Percentiles rank a stretch among this genome's conserved stretches.
These are phyloP conservation scores for Odontamblyopus rebecca DNA, from an alignment of 2,797 vertebrate genomes.

Conservation along the genomic window DNA sequence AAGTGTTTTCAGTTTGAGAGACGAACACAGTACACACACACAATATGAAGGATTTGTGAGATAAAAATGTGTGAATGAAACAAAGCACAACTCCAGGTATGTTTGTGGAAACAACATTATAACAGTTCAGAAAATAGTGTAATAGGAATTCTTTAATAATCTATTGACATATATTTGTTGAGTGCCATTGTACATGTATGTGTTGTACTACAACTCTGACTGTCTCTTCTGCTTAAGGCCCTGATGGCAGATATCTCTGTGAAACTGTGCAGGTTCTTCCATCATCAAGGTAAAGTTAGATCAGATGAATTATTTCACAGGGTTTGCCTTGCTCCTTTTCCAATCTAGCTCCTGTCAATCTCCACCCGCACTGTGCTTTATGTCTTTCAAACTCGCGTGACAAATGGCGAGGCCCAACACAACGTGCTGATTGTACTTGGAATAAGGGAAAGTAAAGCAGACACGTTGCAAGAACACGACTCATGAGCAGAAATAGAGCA, in stretches of 20 bases:
- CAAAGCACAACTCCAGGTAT: too few relatives aligned
- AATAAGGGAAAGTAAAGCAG: conserved; percentile 11
- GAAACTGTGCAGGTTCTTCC: conserved; percentile 1
- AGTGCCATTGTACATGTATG: neutral
- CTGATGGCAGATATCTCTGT: conserved; percentile 14
- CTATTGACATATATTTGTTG: neutral
- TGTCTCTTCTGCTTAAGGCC: conserved; percentile 14
- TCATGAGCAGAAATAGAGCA: neutral
- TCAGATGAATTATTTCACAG: conserved; percentile 27
- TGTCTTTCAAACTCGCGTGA: conserved; percentile 24
- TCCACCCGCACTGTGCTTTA: neutral
- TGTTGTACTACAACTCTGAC: neutral
- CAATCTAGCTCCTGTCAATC: conserved; percentile 18
- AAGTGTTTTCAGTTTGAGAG: too few relatives aligned
- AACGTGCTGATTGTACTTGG: conserved; percentile 1
- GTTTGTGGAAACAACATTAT: too few relatives aligned
- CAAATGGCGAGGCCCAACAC: conserved; percentile 16
- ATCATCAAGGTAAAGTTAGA: conserved; percentile 43
- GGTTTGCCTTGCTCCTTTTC: conserved; percentile 24
- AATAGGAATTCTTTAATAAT: conserved; percentile 2
- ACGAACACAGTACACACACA: too few relatives aligned
- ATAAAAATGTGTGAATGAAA: too few relatives aligned
- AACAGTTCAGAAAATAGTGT: too few relatives aligned
- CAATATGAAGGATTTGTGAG: too few relatives aligned
- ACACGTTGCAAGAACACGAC: neutral